Evolutionary conservation across 2,113 vertebrate genomes (phyloP), one percentile per base, ranked within the genome.

Genomic region (Thamnaconus septentrionalis): DNA sequence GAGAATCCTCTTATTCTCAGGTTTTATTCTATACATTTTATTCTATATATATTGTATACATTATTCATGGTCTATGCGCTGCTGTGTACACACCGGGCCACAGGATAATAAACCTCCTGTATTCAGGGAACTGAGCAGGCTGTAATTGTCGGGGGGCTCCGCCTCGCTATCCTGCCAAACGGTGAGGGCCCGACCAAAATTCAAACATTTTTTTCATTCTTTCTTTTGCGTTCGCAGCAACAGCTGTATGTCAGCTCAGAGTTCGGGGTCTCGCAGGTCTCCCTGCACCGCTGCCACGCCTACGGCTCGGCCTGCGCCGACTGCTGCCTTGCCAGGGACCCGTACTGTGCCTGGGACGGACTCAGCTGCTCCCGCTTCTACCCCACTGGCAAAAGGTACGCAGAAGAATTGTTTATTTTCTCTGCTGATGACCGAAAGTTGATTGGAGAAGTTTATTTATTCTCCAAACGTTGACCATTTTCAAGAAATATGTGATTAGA

Each of bases 331-430:
- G 97, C 97, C 18, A 87, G 97, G 41, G 97, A 99, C 59, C 97
- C 97, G 0, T 99, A 99, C 88, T 99, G 97, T 0, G 97, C 97
- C 70, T 99, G 97, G 97, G 97, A 99, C 3, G 97, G 97, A n/a
- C 93, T 85, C 64, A 94, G 93, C 78, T 99, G 97, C 87, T 97
- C 97, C 5, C 93, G 94, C 64, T 99, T 98, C 83, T 99, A 98
- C 58, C 96, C 95, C 49, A 96, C 93, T 1, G 95, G 96, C 5
- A 99, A 99, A 85, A 94, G 97, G 97, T 98, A 66, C 85, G 53
- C 43, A 59, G 6, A 41, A 5, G 1, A 59, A 46, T 46, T 46
- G 67, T 49, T 42, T 41, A 77, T 50, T 49, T 43, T 50, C 5
- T 51, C 44, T 40, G 4, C 3, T 53, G 11, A 11, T 7, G 44